Conservation (phyloP, 2,797 vertebrate species). For the Fistularia tabacaria region DNA sequence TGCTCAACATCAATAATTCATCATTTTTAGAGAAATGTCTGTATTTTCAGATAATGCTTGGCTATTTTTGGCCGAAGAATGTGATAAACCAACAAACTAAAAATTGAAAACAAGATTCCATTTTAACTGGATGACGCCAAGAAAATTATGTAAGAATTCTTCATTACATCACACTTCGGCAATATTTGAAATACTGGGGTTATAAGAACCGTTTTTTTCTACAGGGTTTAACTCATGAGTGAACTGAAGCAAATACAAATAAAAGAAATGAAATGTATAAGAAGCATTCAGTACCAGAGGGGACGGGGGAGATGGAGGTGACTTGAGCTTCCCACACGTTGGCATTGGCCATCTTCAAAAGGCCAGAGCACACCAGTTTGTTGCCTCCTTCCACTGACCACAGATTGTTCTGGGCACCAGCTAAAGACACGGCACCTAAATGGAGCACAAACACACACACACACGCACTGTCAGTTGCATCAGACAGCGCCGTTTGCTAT, state of each 20-base stretch:
- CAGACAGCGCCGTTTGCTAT: slow-evolving; percentile 36
- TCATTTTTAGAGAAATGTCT: too few species aligned
- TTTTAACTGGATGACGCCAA: too few species aligned
- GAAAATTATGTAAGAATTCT: too few species aligned
- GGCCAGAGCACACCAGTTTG: slow-evolving; percentile 89
- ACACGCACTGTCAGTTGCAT: slow-evolving; percentile 10
- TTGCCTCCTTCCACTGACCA: slow-evolving; percentile 98
- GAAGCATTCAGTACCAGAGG: slow-evolving; percentile 69
- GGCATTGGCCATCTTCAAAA: slow-evolving; percentile 89
- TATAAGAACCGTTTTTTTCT: too few species aligned
- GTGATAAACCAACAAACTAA: too few species aligned
- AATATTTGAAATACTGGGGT: too few species aligned
- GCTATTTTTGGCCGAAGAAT: too few species aligned
- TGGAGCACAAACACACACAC: slow-evolving; percentile 27
- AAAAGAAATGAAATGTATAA: not conserved
- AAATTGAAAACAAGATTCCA: too few species aligned
- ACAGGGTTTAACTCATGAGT: too few species aligned
- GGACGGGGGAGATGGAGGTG: slow-evolving; percentile 78
- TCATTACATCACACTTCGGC: too few species aligned
- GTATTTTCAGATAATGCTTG: too few species aligned
- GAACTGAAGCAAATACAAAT: not conserved
- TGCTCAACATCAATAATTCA: too few species aligned
- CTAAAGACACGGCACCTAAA: slow-evolving; percentile 91
- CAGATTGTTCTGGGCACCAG: slow-evolving; percentile 88
- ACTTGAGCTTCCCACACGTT: slow-evolving; percentile 85